Conservation (phyloP, 2,888 invertebrate species). For the Apodemia mormo region DNA sequence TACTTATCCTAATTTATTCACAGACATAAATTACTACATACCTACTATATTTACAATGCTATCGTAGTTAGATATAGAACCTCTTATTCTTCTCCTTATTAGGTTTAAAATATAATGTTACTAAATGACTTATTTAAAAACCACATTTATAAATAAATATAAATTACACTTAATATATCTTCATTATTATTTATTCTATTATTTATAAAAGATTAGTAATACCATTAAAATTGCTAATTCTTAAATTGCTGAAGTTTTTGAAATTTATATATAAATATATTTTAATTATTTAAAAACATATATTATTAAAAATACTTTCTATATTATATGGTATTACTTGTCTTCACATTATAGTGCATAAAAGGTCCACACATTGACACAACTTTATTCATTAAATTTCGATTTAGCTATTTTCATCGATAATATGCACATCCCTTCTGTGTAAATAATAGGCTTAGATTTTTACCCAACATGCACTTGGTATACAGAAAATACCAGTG, state of each 20-base stretch:
- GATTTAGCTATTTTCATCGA: background rate
- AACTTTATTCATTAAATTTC: background rate
- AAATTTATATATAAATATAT: background rate
- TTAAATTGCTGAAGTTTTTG: background rate
- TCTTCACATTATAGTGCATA: background rate
- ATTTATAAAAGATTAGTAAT: constrained; percentile 10
- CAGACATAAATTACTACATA: constrained; percentile 10
- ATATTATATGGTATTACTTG: constrained; percentile 5
- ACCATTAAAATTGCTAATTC: background rate
- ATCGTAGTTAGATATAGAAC: constrained; percentile 39
- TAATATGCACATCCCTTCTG: constrained; percentile 9
- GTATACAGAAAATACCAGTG: background rate
- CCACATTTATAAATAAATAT: background rate
- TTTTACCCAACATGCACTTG: background rate
- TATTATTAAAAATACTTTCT: no score
- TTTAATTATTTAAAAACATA: no score
- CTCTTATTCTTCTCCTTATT: constrained; percentile 16
- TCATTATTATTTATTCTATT: constrained; percentile 1
- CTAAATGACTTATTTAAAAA: background rate
- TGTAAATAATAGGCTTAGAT: constrained; percentile 8
- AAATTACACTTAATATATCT: background rate
- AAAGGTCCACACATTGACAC: background rate
- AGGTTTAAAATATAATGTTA: constrained; percentile 10
- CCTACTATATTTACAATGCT: constrained; percentile 30
- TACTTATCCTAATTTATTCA: constrained; percentile 20